Conservation (phyloP, 2,888 invertebrate genomes). For the Aelia acuminata region DNA sequence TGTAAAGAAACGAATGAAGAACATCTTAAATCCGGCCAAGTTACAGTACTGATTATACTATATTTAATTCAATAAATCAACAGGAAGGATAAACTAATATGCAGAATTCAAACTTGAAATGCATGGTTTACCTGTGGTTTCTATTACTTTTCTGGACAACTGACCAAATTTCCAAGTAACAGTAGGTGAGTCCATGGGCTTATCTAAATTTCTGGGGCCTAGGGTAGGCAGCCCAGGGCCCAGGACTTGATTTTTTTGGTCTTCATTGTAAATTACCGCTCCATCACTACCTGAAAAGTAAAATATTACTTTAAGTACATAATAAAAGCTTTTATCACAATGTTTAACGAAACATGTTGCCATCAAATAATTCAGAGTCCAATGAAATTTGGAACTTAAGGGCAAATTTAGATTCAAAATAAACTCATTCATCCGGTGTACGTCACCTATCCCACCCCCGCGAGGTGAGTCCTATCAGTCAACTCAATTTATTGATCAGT, state of each 20-base stretch:
- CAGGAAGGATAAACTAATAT: background rate
- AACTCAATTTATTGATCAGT: conserved; percentile 53
- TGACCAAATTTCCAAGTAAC: conserved; percentile 61
- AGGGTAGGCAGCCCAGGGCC: conserved; percentile 60
- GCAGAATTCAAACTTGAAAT: background rate
- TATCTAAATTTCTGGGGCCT: conserved; percentile 58
- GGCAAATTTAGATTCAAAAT: conserved; percentile 49
- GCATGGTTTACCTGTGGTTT: conserved; percentile 51
- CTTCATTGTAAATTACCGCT: conserved; percentile 55
- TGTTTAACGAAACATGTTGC: background rate
- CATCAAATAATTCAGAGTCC: background rate
- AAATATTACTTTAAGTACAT: background rate
- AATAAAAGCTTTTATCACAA: background rate
- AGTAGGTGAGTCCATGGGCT: conserved; percentile 61
- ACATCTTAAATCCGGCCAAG: too few species aligned
- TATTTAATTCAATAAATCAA: background rate
- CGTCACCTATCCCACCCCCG: conserved; percentile 56
- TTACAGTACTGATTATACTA: background rate
- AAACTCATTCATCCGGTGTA: conserved; percentile 59
- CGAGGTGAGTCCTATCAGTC: conserved; percentile 56
- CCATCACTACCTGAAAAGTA: conserved; percentile 60
- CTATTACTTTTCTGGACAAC: conserved; percentile 52
- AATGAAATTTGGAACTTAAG: background rate
- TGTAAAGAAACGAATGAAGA: too few species aligned
- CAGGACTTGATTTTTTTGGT: conserved; percentile 58